Evolutionary conservation across 2,113 vertebrate genomes (phyloP).

Genomic region (Piprites chloris): DNA sequence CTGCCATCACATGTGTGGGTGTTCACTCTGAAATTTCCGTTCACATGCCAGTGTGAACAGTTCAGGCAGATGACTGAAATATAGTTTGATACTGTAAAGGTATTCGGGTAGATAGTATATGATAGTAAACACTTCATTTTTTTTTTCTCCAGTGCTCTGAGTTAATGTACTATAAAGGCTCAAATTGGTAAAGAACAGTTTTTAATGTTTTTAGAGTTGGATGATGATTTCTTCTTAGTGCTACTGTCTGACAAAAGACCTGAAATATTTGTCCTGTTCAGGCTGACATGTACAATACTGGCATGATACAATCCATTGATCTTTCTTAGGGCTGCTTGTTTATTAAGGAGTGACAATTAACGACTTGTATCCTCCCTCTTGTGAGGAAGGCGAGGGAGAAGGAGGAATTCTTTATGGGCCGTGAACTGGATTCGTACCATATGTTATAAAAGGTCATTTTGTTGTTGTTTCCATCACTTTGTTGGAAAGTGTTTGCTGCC

Average conservation of each 20-base stretch:
- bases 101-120: neutral
- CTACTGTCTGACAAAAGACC: neutral
- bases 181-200: neutral
- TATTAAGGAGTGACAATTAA: neutral
- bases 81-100: neutral
- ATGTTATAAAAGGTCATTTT: neutral
- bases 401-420: neutral
- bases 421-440: neutral
- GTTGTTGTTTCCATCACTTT: neutral
- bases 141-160: neutral
- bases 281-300: neutral
- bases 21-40: neutral
- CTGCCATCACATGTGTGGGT: neutral
- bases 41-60: neutral
- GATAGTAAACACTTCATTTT: neutral
- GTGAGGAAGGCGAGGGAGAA: neutral
- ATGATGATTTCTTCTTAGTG: neutral
- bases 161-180: neutral
- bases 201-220: neutral
- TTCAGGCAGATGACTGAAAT: neutral
- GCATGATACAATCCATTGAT: neutral
- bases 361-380: neutral
- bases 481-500: neutral
- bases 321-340: neutral
- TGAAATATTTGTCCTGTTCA: neutral